phyloP scores from a whole-genome alignment of 2,888 invertebrate genomes.

The Synanthedon tipuliformis region DNA sequence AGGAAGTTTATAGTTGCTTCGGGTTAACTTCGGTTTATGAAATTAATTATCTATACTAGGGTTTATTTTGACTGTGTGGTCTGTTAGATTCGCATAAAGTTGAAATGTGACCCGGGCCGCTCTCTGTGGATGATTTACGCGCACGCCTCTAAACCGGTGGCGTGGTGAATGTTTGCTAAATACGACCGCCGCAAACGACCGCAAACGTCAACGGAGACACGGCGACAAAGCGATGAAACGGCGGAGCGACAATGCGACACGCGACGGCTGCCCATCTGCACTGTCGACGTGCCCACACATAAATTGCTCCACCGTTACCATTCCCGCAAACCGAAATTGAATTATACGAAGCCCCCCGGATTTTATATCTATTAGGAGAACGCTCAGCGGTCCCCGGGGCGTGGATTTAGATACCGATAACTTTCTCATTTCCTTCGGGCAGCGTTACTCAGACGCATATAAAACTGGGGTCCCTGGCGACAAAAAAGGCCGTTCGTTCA shows the following conservation, averaged over 20 bases:
- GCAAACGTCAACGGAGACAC: conserved; percentile 8
- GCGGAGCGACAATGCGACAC: conserved; percentile 4
- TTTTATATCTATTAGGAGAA: conserved; percentile 65
- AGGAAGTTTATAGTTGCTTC: no score
- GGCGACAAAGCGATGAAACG: conserved; percentile 1
- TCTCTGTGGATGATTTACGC: conserved; percentile 26
- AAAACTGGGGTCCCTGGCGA: conserved; percentile 29
- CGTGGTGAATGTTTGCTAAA: conserved; percentile 29
- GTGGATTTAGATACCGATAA: conserved; percentile 63
- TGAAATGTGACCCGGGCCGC: conserved; percentile 1
- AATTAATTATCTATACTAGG: no score
- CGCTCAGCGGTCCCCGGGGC: conserved; percentile 49
- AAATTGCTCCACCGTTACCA: conserved; percentile 32
- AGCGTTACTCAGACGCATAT: conserved; percentile 38
- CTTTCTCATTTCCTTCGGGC: conserved; percentile 63
- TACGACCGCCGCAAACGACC: conserved; percentile 15
- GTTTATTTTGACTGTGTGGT: neutral
- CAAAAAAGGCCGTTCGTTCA: conserved; percentile 25
- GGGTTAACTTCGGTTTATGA: no score
- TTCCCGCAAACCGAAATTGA: conserved; percentile 47
- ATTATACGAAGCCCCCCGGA: conserved; percentile 52
- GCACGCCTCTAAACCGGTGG: conserved; percentile 10
- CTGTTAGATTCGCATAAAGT: neutral
- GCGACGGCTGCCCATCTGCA: conserved; percentile 4
- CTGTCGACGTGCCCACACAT: conserved; percentile 34